Conservation (phyloP, 1,140 invertebrate genomes). For the Ceratitis capitata region DNA sequence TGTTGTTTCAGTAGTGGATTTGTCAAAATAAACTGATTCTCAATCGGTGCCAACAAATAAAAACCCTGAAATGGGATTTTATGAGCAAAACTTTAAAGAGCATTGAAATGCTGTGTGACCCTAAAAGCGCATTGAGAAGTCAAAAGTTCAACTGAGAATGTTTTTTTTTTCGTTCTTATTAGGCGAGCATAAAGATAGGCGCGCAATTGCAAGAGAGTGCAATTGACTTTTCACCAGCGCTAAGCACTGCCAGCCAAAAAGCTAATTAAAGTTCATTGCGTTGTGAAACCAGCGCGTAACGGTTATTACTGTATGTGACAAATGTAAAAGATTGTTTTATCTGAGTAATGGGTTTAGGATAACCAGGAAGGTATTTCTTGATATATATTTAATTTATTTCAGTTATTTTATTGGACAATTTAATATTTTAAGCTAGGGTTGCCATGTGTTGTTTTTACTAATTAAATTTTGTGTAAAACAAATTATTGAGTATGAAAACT, state of each 20-base stretch:
- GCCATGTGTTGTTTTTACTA: no score
- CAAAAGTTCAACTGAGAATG: background rate
- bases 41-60: background rate
- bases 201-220: background rate
- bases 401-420: no score
- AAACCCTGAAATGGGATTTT: background rate
- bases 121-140: background rate
- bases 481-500: no score
- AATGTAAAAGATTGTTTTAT: no score
- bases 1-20: background rate
- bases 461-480: no score
- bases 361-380: no score
- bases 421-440: no score
- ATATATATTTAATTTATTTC: no score
- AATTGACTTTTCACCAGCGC: background rate
- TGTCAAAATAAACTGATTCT: background rate
- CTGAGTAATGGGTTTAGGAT: no score
- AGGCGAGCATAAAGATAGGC: background rate
- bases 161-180: background rate
- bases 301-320: no score
- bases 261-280: background rate
- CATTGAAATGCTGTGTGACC: background rate
- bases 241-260: background rate
- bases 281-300: no score
- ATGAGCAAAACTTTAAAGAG: background rate